These are phyloP conservation scores for Apamea anceps DNA, from an alignment of 2,888 invertebrate species.

Conservation along the genomic window DNA sequence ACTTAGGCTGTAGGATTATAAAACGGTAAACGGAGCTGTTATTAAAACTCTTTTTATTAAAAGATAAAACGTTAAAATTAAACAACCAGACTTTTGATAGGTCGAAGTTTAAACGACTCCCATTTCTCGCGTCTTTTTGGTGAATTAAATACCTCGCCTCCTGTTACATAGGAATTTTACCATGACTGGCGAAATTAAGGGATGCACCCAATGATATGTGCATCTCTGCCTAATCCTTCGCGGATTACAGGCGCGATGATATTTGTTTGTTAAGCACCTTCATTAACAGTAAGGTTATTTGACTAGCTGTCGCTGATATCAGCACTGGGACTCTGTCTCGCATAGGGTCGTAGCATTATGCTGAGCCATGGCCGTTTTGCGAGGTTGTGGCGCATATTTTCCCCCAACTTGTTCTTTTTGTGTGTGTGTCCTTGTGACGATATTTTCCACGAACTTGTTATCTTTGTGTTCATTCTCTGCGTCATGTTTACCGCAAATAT, in stretches of 20 bases:
- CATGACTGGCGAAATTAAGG: not conserved
- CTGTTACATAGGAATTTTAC: not conserved
- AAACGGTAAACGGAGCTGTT: not conserved
- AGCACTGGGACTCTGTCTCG: no score
- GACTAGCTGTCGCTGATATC: no score
- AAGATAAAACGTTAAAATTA: not conserved
- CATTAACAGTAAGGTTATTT: not conserved
- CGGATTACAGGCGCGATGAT: not conserved
- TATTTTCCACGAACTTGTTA: no score
- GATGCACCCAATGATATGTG: not conserved
- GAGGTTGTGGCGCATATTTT: no score
- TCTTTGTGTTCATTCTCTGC: no score
- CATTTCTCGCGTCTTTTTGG: not conserved
- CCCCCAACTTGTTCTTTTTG: no score
- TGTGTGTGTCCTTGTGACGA: no score
- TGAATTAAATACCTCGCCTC: not conserved
- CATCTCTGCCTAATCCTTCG: not conserved
- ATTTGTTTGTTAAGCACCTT: not conserved
- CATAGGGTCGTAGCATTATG: no score
- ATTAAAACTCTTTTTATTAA: constrained; percentile 21
- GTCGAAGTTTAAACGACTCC: not conserved
- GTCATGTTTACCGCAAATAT: no score
- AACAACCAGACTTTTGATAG: not conserved
- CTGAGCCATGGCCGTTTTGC: no score
- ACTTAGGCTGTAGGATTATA: constrained; percentile 11